Conservation (phyloP, 2,797 vertebrate genomes). For the Malurus leucopterus region DNA sequence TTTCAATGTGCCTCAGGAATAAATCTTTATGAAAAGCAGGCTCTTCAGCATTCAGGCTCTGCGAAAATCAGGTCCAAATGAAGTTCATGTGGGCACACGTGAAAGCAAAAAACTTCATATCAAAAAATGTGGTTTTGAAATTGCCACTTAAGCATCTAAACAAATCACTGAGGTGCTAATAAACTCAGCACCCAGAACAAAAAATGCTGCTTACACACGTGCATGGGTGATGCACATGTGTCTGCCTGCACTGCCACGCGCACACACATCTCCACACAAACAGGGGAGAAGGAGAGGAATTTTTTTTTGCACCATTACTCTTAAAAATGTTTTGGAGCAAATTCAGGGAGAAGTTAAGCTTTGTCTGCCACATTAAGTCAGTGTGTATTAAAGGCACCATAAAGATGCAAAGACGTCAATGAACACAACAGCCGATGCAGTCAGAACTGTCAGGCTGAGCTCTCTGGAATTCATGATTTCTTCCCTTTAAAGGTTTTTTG, state of each 20-base stretch:
- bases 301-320: neutral
- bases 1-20: neutral
- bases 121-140: neutral
- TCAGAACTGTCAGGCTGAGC: neutral
- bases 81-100: neutral
- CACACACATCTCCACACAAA: neutral
- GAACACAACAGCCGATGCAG: neutral
- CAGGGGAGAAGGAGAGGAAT: neutral
- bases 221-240: rapidly evolving
- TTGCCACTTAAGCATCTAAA: neutral
- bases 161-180: neutral
- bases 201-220: neutral
- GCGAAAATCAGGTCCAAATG: neutral
- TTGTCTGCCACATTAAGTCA: neutral
- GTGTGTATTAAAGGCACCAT: neutral
- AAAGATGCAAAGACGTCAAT: neutral
- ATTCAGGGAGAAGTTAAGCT: neutral
- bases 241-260: neutral
- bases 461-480: neutral
- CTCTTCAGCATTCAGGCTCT: neutral
- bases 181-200: neutral
- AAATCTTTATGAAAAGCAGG: neutral
- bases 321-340: neutral
- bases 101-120: neutral
- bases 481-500: neutral